phyloP scores from a whole-genome alignment of 2,113 vertebrate species.

The Urocolius indicus region DNA sequence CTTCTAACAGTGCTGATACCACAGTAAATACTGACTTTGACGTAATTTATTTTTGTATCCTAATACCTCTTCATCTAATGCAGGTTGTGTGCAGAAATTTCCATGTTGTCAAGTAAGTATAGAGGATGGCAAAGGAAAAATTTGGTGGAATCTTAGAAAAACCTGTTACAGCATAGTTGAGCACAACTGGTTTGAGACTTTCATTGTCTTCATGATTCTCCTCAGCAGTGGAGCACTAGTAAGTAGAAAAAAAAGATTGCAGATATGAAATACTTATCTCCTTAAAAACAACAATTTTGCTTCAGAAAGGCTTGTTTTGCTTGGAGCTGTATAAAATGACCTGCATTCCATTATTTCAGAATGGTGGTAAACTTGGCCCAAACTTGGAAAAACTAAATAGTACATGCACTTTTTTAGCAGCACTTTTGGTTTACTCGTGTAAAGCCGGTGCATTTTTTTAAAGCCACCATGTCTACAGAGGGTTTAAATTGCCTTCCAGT shows the following conservation, averaged over 20 bases:
- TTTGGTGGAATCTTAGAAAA: slow-evolving; percentile 95
- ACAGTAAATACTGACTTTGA: background rate
- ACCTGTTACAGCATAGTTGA: slow-evolving; percentile 96
- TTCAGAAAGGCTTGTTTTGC: background rate
- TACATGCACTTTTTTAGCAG: background rate
- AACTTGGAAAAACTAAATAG: background rate
- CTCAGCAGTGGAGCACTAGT: slow-evolving; percentile 97
- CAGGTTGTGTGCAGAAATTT: slow-evolving; percentile 88
- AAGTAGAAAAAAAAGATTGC: slow-evolving; percentile 57
- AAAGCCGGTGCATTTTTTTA: background rate
- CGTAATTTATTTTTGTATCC: background rate
- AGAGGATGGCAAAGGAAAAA: slow-evolving; percentile 88
- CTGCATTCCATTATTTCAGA: background rate
- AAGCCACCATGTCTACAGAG: background rate
- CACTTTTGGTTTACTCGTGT: background rate
- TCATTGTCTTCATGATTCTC: slow-evolving; percentile 99
- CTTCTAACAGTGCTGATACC: background rate
- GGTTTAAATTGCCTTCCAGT: background rate
- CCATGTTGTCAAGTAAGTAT: slow-evolving; percentile 91
- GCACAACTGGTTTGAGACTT: slow-evolving; percentile 98
- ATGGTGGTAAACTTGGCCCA: background rate
- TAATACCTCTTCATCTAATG: slow-evolving; percentile 41
- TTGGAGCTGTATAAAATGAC: background rate
- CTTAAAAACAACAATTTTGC: background rate
- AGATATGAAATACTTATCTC: background rate